Base-by-base conservation (phyloP, 1,140 invertebrate genomes). In the Pteromalus puparum region DNA sequence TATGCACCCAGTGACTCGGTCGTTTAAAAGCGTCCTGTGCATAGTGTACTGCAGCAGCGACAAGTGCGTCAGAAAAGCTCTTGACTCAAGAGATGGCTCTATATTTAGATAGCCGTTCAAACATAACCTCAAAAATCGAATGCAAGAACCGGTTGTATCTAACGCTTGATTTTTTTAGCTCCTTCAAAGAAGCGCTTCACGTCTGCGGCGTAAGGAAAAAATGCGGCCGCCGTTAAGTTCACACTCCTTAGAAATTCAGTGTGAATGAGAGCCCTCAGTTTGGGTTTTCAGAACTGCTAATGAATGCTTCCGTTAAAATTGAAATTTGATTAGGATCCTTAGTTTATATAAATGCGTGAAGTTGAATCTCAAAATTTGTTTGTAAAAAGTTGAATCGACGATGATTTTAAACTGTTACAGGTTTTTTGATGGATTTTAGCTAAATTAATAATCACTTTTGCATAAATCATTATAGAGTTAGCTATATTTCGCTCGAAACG, bases 101-200 rank as follows among this genome's bases (percentile, higher is more conserved):
- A 48, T 78, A 78, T 78, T 83, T 77, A 78, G 61, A 48, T 34
- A 78, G 30, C 13, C 26, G 34, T 30, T 72, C 75, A 78, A 77
- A 78, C 65, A 72, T 68, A 70, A 53, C 38, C 74, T 83, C 65
- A 9, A 61, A 76, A 82, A 82, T 82, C 72, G 74, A 67, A 78
- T 67, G 65, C 72, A 13, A 72, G 72, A 77, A 78, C 73, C 81
- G 82, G 34, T 77, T 34, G 42, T 73, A 24, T 72, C 38, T 83
- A 34, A 68, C 61, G 65, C 26, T 30, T 28, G 9, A 24, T 28
- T 83, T 30, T 72, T 77, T 48, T 83, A 78, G 46, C n/a, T 53
- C 53, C 28, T 83, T 72, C 21, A 53, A 34, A 82, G 46, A 53
- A 53, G 6, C 28, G 1, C 30, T 74, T 61, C 72, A 7, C 72